Evolutionary conservation across 2,113 vertebrate genomes (phyloP).

Genomic region (Proterorhinus semilunaris): DNA sequence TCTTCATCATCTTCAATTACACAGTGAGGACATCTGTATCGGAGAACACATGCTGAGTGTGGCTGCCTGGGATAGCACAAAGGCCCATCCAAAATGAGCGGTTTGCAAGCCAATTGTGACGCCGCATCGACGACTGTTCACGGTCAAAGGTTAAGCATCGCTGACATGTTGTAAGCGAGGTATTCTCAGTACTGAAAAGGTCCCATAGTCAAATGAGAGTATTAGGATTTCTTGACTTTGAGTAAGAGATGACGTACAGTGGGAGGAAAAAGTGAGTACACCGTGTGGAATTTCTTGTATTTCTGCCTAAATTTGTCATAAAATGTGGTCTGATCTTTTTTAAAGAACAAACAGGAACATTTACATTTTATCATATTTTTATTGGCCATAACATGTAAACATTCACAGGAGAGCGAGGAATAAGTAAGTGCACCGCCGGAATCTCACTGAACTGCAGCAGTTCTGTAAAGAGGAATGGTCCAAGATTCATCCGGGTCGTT

Average conservation of each 20-base stretch:
- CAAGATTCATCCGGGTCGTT: too few species aligned
- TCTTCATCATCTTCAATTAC: slow-evolving; percentile 60
- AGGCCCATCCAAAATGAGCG: slow-evolving; percentile 21
- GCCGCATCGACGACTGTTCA: not conserved
- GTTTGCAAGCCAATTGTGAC: slow-evolving; percentile 28
- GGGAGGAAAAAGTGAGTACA: not conserved
- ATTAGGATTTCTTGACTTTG: not conserved
- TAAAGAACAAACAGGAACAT: too few species aligned
- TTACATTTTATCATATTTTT: too few species aligned
- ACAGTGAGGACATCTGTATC: slow-evolving; percentile 47
- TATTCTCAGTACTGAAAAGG: not conserved
- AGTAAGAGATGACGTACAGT: not conserved
- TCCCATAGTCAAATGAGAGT: not conserved
- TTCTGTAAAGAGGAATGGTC: too few species aligned
- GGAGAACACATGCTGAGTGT: slow-evolving; percentile 35
- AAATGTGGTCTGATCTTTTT: too few species aligned
- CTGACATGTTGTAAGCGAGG: not conserved
- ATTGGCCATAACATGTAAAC: too few species aligned
- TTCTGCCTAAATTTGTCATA: too few species aligned
- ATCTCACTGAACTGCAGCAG: too few species aligned
- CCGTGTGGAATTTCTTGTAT: too few species aligned
- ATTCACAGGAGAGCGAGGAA: too few species aligned
- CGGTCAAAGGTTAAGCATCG: not conserved
- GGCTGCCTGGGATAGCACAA: slow-evolving; percentile 18
- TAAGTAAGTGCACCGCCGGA: too few species aligned